Evolutionary conservation across 2,888 invertebrate species (phyloP).

Genomic region (Arge pagana): DNA sequence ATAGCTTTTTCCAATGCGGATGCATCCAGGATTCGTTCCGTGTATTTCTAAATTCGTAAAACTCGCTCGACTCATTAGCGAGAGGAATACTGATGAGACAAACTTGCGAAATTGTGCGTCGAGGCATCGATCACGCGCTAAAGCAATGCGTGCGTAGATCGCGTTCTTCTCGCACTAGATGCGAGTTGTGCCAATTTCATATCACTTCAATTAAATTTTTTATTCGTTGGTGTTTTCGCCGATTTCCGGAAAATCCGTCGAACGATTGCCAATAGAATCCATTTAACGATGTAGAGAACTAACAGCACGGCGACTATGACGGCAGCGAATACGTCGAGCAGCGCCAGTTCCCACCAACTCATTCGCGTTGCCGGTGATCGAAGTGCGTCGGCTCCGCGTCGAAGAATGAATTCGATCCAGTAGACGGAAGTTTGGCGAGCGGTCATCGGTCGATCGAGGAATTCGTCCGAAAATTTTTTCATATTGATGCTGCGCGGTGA

Average conservation of each 20-base stretch:
- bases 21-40: no score
- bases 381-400: slow-evolving; percentile 10
- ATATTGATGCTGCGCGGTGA: background rate
- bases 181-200: no score
- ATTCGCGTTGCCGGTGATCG: slow-evolving; percentile 14
- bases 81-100: no score
- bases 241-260: background rate
- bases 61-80: no score
- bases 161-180: no score
- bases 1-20: no score
- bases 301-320: slow-evolving; percentile 4
- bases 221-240: background rate
- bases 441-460: slow-evolving; percentile 11
- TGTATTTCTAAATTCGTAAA: no score
- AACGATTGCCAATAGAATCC: background rate
- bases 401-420: slow-evolving; percentile 19
- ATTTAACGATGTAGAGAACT: background rate
- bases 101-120: no score
- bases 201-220: background rate
- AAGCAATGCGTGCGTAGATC: no score
- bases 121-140: no score
- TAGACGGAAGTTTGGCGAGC: slow-evolving; percentile 6
- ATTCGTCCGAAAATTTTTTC: slow-evolving; percentile 8
- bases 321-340: slow-evolving; percentile 5
- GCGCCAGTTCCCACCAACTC: slow-evolving; percentile 14